These are phyloP conservation scores for Volucella zonaria DNA, from an alignment of 2,888 invertebrate genomes.

Conservation along the genomic window DNA sequence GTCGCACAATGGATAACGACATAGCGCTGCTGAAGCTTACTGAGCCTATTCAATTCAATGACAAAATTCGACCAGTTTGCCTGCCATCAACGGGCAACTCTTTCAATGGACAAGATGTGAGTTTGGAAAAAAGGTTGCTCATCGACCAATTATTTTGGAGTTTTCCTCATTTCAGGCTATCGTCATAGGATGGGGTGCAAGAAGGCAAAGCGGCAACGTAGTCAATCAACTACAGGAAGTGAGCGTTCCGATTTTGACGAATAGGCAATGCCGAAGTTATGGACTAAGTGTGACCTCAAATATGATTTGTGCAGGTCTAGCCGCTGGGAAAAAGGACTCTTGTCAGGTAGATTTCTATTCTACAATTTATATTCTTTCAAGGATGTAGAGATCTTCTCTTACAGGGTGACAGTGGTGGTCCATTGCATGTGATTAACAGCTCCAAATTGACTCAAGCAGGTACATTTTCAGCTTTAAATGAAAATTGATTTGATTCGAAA, in stretches of 20 bases:
- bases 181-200: slow-evolving; percentile 72
- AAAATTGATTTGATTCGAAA: no score
- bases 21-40: slow-evolving; percentile 66
- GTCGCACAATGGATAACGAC: slow-evolving; percentile 61
- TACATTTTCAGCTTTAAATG: background rate
- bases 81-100: slow-evolving; percentile 49
- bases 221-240: slow-evolving; percentile 64
- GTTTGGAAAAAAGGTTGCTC: background rate
- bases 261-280: slow-evolving; percentile 60
- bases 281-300: slow-evolving; percentile 47
- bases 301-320: slow-evolving; percentile 61
- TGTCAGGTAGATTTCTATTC: slow-evolving; percentile 60
- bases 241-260: slow-evolving; percentile 68
- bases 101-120: slow-evolving; percentile 65
- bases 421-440: slow-evolving; percentile 54
- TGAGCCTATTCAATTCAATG: slow-evolving; percentile 56
- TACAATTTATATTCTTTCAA: background rate
- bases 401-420: slow-evolving; percentile 69
- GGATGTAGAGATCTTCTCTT: background rate
- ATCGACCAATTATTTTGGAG: background rate
- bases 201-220: slow-evolving; percentile 44
- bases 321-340: slow-evolving; percentile 66
- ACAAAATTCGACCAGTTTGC: slow-evolving; percentile 71
- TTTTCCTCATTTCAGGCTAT: slow-evolving; percentile 51
- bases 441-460: slow-evolving; percentile 59